phyloP scores from a whole-genome alignment of 2,113 vertebrate species.

The Aphyosemion australe region DNA sequence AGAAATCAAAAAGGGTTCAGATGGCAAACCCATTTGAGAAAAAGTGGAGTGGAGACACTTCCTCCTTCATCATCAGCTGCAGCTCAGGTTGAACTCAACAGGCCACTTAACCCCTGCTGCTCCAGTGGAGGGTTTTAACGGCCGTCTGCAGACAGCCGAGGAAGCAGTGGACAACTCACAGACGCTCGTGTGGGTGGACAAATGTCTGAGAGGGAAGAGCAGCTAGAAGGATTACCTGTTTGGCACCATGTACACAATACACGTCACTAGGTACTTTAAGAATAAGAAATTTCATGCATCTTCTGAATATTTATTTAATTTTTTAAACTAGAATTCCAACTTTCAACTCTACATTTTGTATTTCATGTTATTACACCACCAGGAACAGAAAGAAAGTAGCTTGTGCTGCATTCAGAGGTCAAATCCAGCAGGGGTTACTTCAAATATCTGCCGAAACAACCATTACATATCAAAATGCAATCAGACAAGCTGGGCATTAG shows the following conservation, averaged over 20 bases:
- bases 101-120: conserved; percentile 54
- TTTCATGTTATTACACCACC: no score
- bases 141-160: conserved; percentile 30
- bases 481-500: no score
- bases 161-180: conserved; percentile 25
- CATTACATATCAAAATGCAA: no score
- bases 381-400: no score
- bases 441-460: no score
- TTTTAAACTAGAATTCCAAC: no score
- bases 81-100: conserved; percentile 40
- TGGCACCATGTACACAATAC: not conserved
- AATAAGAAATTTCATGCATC: no score
- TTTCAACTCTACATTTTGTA: no score
- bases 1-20: conserved; percentile 12
- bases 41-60: conserved; percentile 22
- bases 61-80: conserved; percentile 30
- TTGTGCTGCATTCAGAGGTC: no score
- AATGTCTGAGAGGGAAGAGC: not conserved
- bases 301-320: no score
- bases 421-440: no score
- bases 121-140: conserved; percentile 23
- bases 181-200: not conserved
- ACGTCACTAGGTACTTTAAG: no score
- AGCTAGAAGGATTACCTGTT: conserved; percentile 5
- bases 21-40: conserved; percentile 20